These are phyloP conservation scores for Patella caerulea DNA, from an alignment of 2,888 invertebrate species.

Conservation along the genomic window DNA sequence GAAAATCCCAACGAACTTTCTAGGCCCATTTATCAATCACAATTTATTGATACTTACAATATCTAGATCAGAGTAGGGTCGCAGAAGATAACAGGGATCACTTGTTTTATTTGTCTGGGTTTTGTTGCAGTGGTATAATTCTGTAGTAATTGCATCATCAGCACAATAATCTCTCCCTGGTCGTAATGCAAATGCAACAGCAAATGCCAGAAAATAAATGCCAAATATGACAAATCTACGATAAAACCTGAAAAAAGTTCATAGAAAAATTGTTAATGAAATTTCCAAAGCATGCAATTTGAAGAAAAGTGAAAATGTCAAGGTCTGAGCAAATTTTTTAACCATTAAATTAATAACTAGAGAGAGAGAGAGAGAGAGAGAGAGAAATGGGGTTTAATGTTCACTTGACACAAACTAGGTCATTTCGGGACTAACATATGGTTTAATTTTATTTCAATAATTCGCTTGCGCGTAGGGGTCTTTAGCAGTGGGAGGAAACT, in stretches of 20 bases:
- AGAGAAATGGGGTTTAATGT: too few species aligned
- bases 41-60: constrained; percentile 50
- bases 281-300: too few species aligned
- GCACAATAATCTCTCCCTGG: constrained; percentile 74
- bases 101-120: constrained; percentile 38
- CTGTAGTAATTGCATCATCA: constrained; percentile 35
- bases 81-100: constrained; percentile 67
- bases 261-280: constrained; percentile 14
- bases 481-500: too few species aligned
- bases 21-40: background rate
- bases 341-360: too few species aligned
- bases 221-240: constrained; percentile 91
- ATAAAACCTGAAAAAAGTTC: constrained; percentile 81
- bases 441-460: too few species aligned
- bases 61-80: constrained; percentile 55
- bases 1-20: too few species aligned
- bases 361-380: too few species aligned
- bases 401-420: too few species aligned
- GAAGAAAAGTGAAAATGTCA: too few species aligned
- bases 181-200: constrained; percentile 89
- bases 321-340: too few species aligned
- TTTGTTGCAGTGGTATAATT: background rate
- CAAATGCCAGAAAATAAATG: constrained; percentile 89
- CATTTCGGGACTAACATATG: too few species aligned
- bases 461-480: too few species aligned